Evolutionary conservation across 1,140 invertebrate genomes (phyloP).

Genomic region (Drosophila willistoni): DNA sequence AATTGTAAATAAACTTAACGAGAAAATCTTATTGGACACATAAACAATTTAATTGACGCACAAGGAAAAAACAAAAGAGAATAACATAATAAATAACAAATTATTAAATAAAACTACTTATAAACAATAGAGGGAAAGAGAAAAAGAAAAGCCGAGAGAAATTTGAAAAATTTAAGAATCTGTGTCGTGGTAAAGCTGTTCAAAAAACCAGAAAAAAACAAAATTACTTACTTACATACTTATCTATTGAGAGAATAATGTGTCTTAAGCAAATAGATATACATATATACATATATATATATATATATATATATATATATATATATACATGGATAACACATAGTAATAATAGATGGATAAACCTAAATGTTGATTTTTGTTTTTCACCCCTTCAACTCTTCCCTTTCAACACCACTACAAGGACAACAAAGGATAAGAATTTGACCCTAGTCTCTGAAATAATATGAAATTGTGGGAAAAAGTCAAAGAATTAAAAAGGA

Average conservation of each 20-base stretch:
- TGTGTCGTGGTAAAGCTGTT: conserved; percentile 2
- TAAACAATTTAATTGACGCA: conserved; percentile 68
- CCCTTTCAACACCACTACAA: conserved; percentile 15
- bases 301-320: conserved; percentile 2
- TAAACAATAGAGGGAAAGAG: conserved; percentile 12
- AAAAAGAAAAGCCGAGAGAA: conserved; percentile 7
- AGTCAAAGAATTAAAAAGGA: not conserved
- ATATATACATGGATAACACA: conserved; percentile 38
- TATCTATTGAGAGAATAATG: conserved; percentile 70
- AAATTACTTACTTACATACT: conserved; percentile 29
- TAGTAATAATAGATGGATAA: conserved; percentile 35
- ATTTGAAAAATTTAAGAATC: not conserved
- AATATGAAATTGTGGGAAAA: not conserved
- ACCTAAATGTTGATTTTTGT: conserved; percentile 40
- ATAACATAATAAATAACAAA: not conserved
- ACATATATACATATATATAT: not conserved
- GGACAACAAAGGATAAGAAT: too few relatives aligned
- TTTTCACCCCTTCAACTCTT: conserved; percentile 4
- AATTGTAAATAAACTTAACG: conserved; percentile 46
- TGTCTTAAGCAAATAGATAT: conserved; percentile 56
- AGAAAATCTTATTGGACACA: conserved; percentile 60
- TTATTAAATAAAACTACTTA: not conserved
- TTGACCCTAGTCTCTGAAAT: not conserved
- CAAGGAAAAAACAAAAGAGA: conserved; percentile 15
- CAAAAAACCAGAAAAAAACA: not conserved